Evolutionary conservation across 2,888 invertebrate species (phyloP).

Genomic region (Calliphora vomitoria): DNA sequence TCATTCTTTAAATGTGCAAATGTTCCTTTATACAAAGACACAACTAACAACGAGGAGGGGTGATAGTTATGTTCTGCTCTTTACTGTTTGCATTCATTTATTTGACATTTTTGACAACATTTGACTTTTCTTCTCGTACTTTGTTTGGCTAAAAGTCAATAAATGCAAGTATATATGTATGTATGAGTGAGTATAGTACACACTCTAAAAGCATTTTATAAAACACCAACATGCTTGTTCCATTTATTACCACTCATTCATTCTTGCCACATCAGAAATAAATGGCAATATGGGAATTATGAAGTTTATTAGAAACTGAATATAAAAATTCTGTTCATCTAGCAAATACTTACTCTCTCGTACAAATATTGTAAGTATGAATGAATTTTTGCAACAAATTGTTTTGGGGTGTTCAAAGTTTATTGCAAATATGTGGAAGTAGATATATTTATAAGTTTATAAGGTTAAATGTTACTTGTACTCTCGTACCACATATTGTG

Average conservation of each 20-base stretch:
- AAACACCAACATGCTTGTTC: not conserved
- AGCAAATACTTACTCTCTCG: not conserved
- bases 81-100: conserved; percentile 65
- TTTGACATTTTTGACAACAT: conserved; percentile 74
- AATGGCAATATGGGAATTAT: conserved; percentile 57
- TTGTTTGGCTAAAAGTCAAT: conserved; percentile 63
- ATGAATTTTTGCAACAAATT: conserved; percentile 62
- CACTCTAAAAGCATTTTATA: conserved; percentile 13
- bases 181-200: not conserved
- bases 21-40: not conserved
- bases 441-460: conserved; percentile 46
- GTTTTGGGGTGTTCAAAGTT: conserved; percentile 24
- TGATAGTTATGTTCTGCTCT: conserved; percentile 28
- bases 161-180: conserved; percentile 57
- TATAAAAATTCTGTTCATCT: not conserved
- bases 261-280: conserved; percentile 38
- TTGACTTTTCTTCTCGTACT: conserved; percentile 57
- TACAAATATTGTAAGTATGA: not conserved
- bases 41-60: not conserved
- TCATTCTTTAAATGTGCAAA: conserved; percentile 1
- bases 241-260: conserved; percentile 19
- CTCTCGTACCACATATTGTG: not conserved
- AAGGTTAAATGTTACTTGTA: conserved; percentile 66
- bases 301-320: conserved; percentile 59
- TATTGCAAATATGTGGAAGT: conserved; percentile 19